Evolutionary conservation across 1,140 invertebrate species (phyloP).

Genomic region (Drosophila tani): DNA sequence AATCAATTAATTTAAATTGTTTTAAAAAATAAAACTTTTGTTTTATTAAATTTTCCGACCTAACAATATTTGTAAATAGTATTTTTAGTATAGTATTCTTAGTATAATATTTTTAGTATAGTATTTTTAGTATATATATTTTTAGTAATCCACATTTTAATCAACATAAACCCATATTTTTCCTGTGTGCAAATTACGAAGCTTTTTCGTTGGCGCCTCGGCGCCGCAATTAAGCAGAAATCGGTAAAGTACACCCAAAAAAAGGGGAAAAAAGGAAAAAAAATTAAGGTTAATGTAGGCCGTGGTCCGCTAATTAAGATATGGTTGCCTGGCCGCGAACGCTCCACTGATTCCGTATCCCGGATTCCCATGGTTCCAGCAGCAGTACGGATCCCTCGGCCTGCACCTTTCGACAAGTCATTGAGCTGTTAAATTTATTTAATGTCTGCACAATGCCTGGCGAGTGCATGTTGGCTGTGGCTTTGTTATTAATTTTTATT

Average conservation of each 20-base stretch:
- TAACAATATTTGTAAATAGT: not conserved
- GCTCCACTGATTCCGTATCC: constrained; percentile 48
- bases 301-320: constrained; percentile 70
- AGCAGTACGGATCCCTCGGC: not conserved
- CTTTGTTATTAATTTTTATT: constrained; percentile 80
- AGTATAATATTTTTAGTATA: not conserved
- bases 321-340: constrained; percentile 57
- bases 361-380: constrained; percentile 2
- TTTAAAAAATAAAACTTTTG: too few relatives aligned
- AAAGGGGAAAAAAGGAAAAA: constrained; percentile 20
- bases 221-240: constrained; percentile 70
- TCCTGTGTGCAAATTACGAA: constrained; percentile 22
- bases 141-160: not conserved
- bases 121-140: not conserved
- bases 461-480: constrained; percentile 68
- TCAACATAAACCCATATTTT: not conserved
- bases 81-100: not conserved
- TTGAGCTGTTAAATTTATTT: constrained; percentile 83
- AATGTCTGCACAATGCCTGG: constrained; percentile 60
- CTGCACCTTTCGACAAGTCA: constrained; percentile 79
- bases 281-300: constrained; percentile 72
- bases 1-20: not conserved
- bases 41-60: not conserved
- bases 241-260: constrained; percentile 16
- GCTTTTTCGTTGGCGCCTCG: constrained; percentile 43